A percentile compares a stretch with the other conserved stretches of the same genome.
Conservation (phyloP, 2,113 vertebrate genomes). For the Halichoeres trimaculatus region DNA sequence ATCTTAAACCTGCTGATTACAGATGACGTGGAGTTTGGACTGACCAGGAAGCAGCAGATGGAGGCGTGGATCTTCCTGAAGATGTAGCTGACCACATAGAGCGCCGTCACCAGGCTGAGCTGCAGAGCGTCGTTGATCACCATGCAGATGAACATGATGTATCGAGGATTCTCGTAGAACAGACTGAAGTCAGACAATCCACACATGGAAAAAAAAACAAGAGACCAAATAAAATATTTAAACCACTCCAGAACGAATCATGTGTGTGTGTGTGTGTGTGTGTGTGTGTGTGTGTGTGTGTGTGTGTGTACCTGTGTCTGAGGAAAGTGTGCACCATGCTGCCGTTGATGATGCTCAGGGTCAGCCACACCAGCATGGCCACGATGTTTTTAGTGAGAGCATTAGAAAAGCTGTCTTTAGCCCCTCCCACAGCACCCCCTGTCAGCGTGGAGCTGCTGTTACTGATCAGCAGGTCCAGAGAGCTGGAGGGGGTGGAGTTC, state of each 20-base stretch:
- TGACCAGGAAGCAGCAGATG: conserved; percentile 78
- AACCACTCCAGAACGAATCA: too few species aligned
- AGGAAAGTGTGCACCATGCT: conserved; percentile 84
- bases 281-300: background rate
- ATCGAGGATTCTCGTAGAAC: conserved; percentile 84
- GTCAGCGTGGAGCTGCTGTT: conserved; percentile 42
- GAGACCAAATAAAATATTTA: too few species aligned
- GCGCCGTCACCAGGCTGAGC: conserved; percentile 79
- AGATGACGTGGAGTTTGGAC: background rate
- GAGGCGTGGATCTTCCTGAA: conserved; percentile 80
- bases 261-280: too few species aligned
- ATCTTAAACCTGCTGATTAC: too few species aligned
- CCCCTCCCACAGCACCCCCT: background rate
- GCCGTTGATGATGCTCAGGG: conserved; percentile 79
- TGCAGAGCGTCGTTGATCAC: conserved; percentile 85
- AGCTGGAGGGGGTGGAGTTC: conserved; percentile 55
- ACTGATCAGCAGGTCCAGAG: conserved; percentile 20
- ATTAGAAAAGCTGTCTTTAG: conserved; percentile 77
- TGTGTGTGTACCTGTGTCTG: conserved; percentile 66
- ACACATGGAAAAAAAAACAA: background rate
- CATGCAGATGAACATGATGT: conserved; percentile 86
- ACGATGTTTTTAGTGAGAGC: conserved; percentile 82
- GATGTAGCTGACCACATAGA: conserved; percentile 84
- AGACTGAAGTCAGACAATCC: conserved; percentile 48
- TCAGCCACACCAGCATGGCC: conserved; percentile 83